Percentiles rank a stretch among this genome's conserved stretches.
These are phyloP conservation scores for Cerastis rubricosa DNA, from an alignment of 2,888 invertebrate genomes.

Conservation along the genomic window DNA sequence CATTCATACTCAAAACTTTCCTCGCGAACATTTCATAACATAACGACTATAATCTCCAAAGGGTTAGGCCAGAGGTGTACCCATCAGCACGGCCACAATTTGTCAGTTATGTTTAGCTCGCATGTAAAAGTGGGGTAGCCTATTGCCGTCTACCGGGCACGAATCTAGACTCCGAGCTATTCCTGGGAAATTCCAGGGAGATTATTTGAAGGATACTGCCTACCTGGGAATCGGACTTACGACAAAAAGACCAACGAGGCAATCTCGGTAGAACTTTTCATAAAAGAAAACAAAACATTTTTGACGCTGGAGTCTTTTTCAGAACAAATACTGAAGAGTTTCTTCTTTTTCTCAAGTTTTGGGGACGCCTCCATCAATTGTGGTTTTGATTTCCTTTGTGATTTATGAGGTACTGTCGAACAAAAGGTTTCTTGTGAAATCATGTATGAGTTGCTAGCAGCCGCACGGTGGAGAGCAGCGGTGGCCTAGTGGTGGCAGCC, in stretches of 20 bases:
- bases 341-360: constrained; percentile 20
- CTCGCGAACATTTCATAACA: background rate
- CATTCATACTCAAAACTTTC: too few relatives aligned
- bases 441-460: too few relatives aligned
- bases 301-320: constrained; percentile 9
- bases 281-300: background rate
- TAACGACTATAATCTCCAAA: background rate
- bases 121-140: background rate
- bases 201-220: background rate
- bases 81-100: background rate
- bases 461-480: too few relatives aligned
- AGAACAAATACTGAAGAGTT: constrained; percentile 19
- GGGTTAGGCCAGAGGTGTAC: background rate
- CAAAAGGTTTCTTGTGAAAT: constrained; percentile 12
- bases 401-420: constrained; percentile 33
- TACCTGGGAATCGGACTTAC: background rate
- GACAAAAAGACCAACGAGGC: background rate
- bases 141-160: background rate
- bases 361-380: constrained; percentile 25
- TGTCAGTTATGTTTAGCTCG: background rate
- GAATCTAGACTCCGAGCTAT: background rate
- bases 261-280: background rate
- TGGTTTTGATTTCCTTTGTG: constrained; percentile 34
- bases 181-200: background rate
- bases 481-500: too few relatives aligned